phyloP scores from a whole-genome alignment of 2,888 invertebrate genomes.

The Tetrapedia diversipes region DNA sequence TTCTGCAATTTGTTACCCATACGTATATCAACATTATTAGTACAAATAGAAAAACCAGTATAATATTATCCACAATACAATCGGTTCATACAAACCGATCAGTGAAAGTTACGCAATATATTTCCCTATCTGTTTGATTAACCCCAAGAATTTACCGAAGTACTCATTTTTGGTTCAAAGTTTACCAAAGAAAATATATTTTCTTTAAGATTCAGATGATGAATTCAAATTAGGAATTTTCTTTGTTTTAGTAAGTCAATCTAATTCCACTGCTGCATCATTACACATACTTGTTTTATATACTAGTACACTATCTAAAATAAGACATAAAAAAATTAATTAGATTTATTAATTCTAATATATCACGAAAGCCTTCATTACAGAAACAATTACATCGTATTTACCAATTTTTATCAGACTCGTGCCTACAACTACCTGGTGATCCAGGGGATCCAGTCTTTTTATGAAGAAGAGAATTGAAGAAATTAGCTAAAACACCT shows the following conservation, averaged over 20 bases:
- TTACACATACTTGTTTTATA: slow-evolving; percentile 91
- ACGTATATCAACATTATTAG: background rate
- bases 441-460: slow-evolving; percentile 90
- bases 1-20: slow-evolving; percentile 5
- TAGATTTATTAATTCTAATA: slow-evolving; percentile 9
- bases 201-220: slow-evolving; percentile 75
- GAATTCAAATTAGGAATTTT: slow-evolving; percentile 81
- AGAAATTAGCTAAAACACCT: slow-evolving; percentile 98
- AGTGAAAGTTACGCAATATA: background rate
- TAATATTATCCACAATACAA: no score
- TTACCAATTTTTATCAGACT: slow-evolving; percentile 77
- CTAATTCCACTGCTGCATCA: slow-evolving; percentile 96
- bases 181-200: slow-evolving; percentile 48
- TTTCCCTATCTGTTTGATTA: background rate
- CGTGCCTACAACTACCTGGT: slow-evolving; percentile 82
- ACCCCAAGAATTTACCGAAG: background rate
- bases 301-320: slow-evolving; percentile 81
- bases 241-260: slow-evolving; percentile 92
- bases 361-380: background rate
- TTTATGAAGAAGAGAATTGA: slow-evolving; percentile 98
- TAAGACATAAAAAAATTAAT: background rate
- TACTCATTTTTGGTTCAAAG: slow-evolving; percentile 10
- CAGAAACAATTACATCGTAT: no score
- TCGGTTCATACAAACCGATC: no score
- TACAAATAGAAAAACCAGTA: slow-evolving; percentile 23